Evolutionary conservation across 1,140 invertebrate genomes (phyloP).

Genomic region (Musca vetustissima): DNA sequence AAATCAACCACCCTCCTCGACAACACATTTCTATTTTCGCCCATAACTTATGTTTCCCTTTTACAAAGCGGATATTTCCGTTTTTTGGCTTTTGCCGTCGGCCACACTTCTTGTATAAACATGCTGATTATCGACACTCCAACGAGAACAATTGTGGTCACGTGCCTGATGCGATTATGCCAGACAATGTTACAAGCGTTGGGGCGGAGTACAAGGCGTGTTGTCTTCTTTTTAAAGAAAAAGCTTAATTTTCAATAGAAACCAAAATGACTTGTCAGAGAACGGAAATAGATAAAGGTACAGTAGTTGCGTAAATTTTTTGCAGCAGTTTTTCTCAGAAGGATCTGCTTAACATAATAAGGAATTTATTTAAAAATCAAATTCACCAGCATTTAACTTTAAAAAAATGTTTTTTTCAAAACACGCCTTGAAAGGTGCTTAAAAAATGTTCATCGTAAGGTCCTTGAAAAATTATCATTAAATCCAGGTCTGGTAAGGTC

Average conservation of each 20-base stretch:
- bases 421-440: no score
- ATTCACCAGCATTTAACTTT: no score
- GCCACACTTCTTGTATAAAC: conserved; percentile 34
- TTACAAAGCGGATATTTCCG: conserved; percentile 28
- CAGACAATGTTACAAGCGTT: conserved; percentile 7
- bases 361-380: no score
- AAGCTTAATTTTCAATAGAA: conserved; percentile 16
- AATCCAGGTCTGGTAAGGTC: no score
- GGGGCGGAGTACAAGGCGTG: conserved; percentile 21
- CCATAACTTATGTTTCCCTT: conserved; percentile 32
- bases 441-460: no score
- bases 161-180: conserved; percentile 37
- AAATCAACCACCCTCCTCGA: conserved; percentile 16
- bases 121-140: conserved; percentile 56
- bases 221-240: no score
- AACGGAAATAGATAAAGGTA: background rate
- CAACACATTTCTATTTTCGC: no score
- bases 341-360: no score
- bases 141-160: conserved; percentile 53
- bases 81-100: conserved; percentile 3
- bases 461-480: no score
- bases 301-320: no score
- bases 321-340: no score
- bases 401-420: no score
- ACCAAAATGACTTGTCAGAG: conserved; percentile 14